Conservation (phyloP, 2,113 vertebrate species). For the Festucalex cinctus region DNA sequence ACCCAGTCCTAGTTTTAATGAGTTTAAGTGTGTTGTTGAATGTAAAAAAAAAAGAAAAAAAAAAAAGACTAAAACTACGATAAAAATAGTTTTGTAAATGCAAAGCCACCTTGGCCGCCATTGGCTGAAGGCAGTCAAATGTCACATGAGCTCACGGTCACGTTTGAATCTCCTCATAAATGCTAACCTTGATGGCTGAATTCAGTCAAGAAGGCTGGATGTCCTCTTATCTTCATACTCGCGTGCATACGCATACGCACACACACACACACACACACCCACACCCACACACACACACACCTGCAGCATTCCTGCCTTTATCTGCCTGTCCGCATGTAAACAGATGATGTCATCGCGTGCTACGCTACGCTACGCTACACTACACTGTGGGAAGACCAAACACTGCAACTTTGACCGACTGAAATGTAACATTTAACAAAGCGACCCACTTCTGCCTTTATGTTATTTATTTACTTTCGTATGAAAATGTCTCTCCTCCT, state of each 20-base stretch:
- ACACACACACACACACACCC: too few relatives aligned
- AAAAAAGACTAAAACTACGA: too few relatives aligned
- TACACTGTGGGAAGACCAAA: constrained; percentile 34
- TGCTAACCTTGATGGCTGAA: background rate
- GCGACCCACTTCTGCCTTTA: background rate
- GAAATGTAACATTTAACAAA: background rate
- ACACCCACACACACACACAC: constrained; percentile 50
- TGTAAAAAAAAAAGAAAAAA: too few relatives aligned
- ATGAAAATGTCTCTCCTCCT: background rate
- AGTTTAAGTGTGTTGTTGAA: too few relatives aligned
- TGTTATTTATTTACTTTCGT: constrained; percentile 4
- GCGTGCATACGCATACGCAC: too few relatives aligned
- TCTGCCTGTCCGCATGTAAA: constrained; percentile 41
- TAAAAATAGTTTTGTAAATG: too few relatives aligned
- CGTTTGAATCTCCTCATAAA: background rate
- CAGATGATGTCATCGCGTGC: constrained; percentile 43
- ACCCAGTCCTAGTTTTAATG: too few relatives aligned
- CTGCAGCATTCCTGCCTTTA: constrained; percentile 50
- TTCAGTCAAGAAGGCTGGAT: constrained; percentile 1
- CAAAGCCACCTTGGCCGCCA: too few relatives aligned
- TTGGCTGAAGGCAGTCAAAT: too few relatives aligned
- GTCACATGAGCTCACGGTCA: background rate
- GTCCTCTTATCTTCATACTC: constrained; percentile 15
- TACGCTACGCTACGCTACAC: constrained; percentile 3
- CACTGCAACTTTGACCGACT: constrained; percentile 11